Percentiles rank a stretch among this genome's conserved stretches.
Conservation (phyloP, 1,140 invertebrate genomes). For the Danaus plexippus region DNA sequence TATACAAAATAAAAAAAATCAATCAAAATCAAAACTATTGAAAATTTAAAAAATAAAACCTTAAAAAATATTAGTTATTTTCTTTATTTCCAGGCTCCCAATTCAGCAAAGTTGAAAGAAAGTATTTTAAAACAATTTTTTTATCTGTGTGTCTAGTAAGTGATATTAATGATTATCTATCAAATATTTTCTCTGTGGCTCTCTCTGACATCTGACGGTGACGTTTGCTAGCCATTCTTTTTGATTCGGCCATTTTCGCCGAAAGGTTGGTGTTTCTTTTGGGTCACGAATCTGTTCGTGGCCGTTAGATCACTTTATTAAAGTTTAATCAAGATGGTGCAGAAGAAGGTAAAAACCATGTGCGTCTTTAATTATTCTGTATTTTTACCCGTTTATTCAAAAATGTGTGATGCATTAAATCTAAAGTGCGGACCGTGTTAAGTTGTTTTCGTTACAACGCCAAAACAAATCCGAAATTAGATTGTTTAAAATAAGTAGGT, state of each 20-base stretch:
- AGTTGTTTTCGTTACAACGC: constrained; percentile 24
- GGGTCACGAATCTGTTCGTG: constrained; percentile 68
- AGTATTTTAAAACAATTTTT: no score
- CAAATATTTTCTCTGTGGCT: constrained; percentile 8
- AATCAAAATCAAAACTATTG: no score
- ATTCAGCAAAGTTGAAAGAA: no score
- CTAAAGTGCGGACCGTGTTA: constrained; percentile 16
- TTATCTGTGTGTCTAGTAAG: no score
- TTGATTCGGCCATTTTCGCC: constrained; percentile 69
- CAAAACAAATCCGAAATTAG: constrained; percentile 8
- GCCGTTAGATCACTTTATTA: constrained; percentile 62
- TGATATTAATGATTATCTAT: background rate
- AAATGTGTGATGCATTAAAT: constrained; percentile 22
- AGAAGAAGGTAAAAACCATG: constrained; percentile 71
- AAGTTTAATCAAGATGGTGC: constrained; percentile 68
- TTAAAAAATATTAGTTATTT: no score
- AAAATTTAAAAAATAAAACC: no score
- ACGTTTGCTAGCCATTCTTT: constrained; percentile 38
- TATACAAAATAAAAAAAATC: no score
- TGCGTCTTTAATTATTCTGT: constrained; percentile 44
- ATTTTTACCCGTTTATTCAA: constrained; percentile 43
- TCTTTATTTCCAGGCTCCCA: no score
- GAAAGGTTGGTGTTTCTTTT: constrained; percentile 62
- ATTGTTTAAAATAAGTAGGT: background rate
- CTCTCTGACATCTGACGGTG: constrained; percentile 9